Evolutionary conservation across 2,888 invertebrate species (phyloP).

Genomic region (Clusia tigrina): DNA sequence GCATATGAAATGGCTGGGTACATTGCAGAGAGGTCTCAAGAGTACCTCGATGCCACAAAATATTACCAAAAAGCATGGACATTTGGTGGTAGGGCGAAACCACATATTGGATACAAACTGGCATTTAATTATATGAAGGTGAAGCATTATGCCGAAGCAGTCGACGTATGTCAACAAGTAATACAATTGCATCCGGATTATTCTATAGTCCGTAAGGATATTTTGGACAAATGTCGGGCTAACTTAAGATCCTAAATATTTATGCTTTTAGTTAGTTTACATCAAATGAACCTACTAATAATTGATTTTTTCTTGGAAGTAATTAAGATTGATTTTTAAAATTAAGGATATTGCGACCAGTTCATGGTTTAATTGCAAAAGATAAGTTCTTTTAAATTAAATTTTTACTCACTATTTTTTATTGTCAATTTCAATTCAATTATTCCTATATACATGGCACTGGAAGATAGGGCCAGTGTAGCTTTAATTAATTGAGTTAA

Average conservation of each 20-base stretch:
- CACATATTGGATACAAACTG: conserved; percentile 89
- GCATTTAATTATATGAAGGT: conserved; percentile 92
- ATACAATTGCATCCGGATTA: conserved; percentile 85
- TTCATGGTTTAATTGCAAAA: too few species aligned
- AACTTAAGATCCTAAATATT: conserved; percentile 73
- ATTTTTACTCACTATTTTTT: too few species aligned
- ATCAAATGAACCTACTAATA: too few species aligned
- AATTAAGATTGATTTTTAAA: too few species aligned
- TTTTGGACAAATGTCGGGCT: conserved; percentile 86
- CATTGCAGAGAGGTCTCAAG: conserved; percentile 91
- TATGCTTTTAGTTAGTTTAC: too few species aligned
- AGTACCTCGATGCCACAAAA: conserved; percentile 82
- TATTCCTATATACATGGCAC: too few species aligned
- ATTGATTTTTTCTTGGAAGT: too few species aligned
- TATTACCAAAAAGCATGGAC: conserved; percentile 88
- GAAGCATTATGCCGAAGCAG: conserved; percentile 88
- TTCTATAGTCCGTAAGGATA: conserved; percentile 90
- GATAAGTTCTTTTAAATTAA: too few species aligned
- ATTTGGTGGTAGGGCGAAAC: conserved; percentile 81
- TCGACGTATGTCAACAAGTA: conserved; percentile 88
- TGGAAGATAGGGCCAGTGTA: too few species aligned
- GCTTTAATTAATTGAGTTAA: too few species aligned
- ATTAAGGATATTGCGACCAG: too few species aligned
- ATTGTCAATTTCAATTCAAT: too few species aligned
- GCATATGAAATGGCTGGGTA: conserved; percentile 87